Base-by-base conservation (phyloP, 2,113 vertebrate genomes). In the Cariama cristata region DNA sequence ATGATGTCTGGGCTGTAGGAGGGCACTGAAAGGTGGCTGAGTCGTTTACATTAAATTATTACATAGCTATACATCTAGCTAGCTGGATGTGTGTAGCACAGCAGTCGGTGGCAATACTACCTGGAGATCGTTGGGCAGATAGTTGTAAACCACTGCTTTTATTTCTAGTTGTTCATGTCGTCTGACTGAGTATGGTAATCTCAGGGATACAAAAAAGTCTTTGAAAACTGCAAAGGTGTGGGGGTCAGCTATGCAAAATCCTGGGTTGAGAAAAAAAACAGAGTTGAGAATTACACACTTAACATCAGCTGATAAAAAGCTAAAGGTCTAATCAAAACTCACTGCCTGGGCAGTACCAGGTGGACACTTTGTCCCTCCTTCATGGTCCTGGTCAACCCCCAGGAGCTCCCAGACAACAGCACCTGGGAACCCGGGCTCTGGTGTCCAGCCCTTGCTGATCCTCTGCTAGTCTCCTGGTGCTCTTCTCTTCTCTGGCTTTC, bases 111-210 rank as follows among this genome's bases (percentile, higher is more conserved):
- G 4, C 23, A 77, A 84, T 44, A 86, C 4, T 88, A 28, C 33
- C 97, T 96, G 91, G 77, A 97, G 83, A 20, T 88, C 66, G 0
- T 47, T 6, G 35, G 95, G 60, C 11, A 92, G 94, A 58, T 99
- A 99, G 96, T 99, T 99, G 98, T 98, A 98, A 91, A 99, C 79
- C 62, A 99, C 98, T 52, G 98, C 98, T 68, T 98, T 96, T 87
- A 99, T 97, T 49, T 97, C 97, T 30, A 99, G 90, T 60, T 99
- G 98, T 73, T 99, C 99, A 2, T 98, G 98, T 80, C 97, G 95
- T 94, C 81, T 98, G 49, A 99, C 98, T 3, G 98, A 99, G 93
- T 98, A 98, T 0, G 99, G 99, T 38, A 99, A 94, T 73, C 93
- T 98, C 97, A 99, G 85, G 56, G 98, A 98, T 24, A 99, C 84